A percentile compares a stretch with the other conserved stretches of the same genome.
These are phyloP conservation scores for Atopsyche davidsoni DNA, from an alignment of 1,140 invertebrate genomes.

Conservation along the genomic window DNA sequence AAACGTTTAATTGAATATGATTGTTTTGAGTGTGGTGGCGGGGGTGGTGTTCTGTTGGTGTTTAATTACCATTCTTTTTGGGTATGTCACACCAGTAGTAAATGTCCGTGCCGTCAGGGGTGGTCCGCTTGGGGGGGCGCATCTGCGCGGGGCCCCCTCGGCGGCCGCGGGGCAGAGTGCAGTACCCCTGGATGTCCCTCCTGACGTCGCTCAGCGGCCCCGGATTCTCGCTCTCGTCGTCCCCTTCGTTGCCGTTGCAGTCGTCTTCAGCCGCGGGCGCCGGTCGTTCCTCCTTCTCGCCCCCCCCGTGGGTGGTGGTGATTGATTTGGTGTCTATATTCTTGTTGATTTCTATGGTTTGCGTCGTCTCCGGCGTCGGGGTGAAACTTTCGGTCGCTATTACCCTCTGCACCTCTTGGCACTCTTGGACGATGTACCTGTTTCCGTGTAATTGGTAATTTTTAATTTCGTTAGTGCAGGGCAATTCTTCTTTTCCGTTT, in stretches of 20 bases:
- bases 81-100: conserved; percentile 78
- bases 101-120: conserved; percentile 72
- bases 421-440: conserved; percentile 21
- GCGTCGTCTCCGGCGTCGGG: conserved; percentile 16
- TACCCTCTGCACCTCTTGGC: conserved; percentile 22
- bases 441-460: conserved; percentile 31
- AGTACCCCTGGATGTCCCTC: conserved; percentile 38
- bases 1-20: no score
- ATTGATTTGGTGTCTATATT: conserved; percentile 14
- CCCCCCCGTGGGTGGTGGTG: not conserved
- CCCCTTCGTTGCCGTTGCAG: conserved; percentile 29
- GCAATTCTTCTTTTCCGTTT: conserved; percentile 63
- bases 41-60: no score
- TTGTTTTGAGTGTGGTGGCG: no score
- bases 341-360: conserved; percentile 28
- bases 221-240: conserved; percentile 29
- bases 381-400: conserved; percentile 23
- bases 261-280: conserved; percentile 17
- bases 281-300: conserved; percentile 3
- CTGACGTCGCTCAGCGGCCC: conserved; percentile 21
- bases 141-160: conserved; percentile 32
- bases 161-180: conserved; percentile 37
- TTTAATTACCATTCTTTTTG: conserved; percentile 45
- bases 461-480: conserved; percentile 41
- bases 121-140: conserved; percentile 63